Evolutionary conservation across 2,888 invertebrate species (phyloP), one percentile per base, ranked within the genome.

Genomic region (Nephrotoma flavescens): DNA sequence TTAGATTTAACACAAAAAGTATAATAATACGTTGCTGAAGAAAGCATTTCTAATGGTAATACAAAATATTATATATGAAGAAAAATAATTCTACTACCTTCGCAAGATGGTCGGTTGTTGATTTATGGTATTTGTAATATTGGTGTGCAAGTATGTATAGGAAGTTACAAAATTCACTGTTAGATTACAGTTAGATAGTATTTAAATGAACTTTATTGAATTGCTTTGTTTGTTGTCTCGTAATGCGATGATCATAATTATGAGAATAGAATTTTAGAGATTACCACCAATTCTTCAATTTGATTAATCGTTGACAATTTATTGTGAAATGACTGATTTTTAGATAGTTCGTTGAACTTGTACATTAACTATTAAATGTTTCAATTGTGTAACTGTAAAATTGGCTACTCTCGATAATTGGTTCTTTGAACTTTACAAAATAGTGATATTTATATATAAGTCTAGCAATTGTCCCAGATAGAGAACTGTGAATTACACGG

Each of bases 1-100:
- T 85, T 85, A 85, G 85, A 85, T 85, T 42, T 85, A 85, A 85
- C 85, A 85, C 85, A 85, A 85, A 85, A 85, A 84, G 6, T 84
- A 84, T 41, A 84, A 85, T 44, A 85, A 85, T 19, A 44, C 85
- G 42, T 85, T 31, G 42, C 85, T 31, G 15, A 85, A 85, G 85
- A 85, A 85, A 85, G 85, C 85, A 85, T 85, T 85, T 85, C 85
- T 44, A 85, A 85, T 85, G 71, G 6, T 71, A 71, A 71, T 71
- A 31, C 31, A 31, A 71, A 71, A 71, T 57, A 19, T 57, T 57
- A 15, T 57, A 71, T 19, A 71, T 71, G 31, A 31, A 71, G 71
- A 31, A 71, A 71, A 71, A 71, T 31, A 31, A 71, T 71, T 71
- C 31, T 71, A 71, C 71, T 71, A 71, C 71, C 71, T 31, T 31